Evolutionary conservation across 2,888 invertebrate species (phyloP), one percentile per base, ranked within the genome.

Genomic region (Lasioglossum calceatum): DNA sequence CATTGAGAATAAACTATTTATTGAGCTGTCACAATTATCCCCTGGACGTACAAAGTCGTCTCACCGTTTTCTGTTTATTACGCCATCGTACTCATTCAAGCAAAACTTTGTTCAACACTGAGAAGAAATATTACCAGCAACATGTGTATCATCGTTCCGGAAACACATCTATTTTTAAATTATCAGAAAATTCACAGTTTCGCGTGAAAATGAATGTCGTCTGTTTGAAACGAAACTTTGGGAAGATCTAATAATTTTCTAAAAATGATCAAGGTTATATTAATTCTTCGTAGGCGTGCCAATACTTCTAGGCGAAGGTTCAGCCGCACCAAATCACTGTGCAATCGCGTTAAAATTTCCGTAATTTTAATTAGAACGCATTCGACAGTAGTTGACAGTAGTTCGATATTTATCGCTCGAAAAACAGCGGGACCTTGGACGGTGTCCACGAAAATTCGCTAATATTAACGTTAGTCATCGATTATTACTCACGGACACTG

Each of bases 391-490:
- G 76, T 78, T 64, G 80, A 84, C 74, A n/a, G 12, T 23, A 50
- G 54, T 10, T 64, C 47, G 50, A 71, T 73, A 79, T 79, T 81
- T 86, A 42, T 75, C 78, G 58, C 32, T 3, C 14, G 16, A 32
- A 19, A 42, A 54, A 54, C n/a, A 10, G 74, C 23, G 61, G 50
- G 72, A 61, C 47, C 39, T 90, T 90, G 89, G 89, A 82, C 42
- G 80, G 58, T 58, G 73, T 85, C 89, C 90, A 89, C 67, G 82
- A 83, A 73, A 81, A 82, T 58, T 75, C 71, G 50, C 71, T 82
- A 47, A 71, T 27, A 76, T 39, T 32, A 44, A 14, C n/a, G 23
- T 88, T 90, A 90, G 36, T 88, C 89, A 85, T 72, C 79, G 67
- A 89, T 80, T 44, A 74, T 87, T 78, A 42, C 27, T 58, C 32